These are phyloP conservation scores for Monopis laevigella DNA, from an alignment of 2,888 invertebrate genomes.

Conservation along the genomic window DNA sequence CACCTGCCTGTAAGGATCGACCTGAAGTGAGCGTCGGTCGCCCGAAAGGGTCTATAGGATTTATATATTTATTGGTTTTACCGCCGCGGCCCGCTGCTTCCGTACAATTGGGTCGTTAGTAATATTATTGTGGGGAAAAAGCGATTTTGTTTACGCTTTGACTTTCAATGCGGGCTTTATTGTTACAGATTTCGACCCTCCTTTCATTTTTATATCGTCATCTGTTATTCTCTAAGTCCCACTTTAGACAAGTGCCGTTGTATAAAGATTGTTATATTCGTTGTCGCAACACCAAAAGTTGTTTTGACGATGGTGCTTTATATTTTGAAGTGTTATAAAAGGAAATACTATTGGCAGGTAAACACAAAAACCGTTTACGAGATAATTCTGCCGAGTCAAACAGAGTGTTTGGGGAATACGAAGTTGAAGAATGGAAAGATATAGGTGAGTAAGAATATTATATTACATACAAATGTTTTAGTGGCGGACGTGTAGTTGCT, in stretches of 20 bases:
- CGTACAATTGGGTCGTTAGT: conserved; percentile 64
- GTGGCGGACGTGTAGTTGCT: no score
- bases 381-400: conserved; percentile 63
- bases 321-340: no score
- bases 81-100: conserved; percentile 52
- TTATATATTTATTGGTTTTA: conserved; percentile 62
- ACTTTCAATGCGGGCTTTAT: conserved; percentile 55
- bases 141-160: conserved; percentile 62
- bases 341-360: conserved; percentile 52
- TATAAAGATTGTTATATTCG: no score
- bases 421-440: conserved; percentile 79
- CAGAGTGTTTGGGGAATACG: conserved; percentile 73
- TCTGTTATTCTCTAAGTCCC: conserved; percentile 35
- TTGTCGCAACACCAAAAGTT: no score
- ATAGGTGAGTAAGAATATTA: conserved; percentile 69
- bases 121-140: conserved; percentile 62
- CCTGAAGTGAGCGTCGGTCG: conserved; percentile 32
- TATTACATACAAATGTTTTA: no score
- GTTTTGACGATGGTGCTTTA: no score
- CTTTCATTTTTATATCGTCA: conserved; percentile 43
- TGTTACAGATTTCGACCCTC: conserved; percentile 52
- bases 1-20: conserved; percentile 47
- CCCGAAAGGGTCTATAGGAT: conserved; percentile 48
- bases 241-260: conserved; percentile 6
- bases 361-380: conserved; percentile 66